phyloP scores from a whole-genome alignment of 1,140 invertebrate genomes.

The Matsumurasca onukii region DNA sequence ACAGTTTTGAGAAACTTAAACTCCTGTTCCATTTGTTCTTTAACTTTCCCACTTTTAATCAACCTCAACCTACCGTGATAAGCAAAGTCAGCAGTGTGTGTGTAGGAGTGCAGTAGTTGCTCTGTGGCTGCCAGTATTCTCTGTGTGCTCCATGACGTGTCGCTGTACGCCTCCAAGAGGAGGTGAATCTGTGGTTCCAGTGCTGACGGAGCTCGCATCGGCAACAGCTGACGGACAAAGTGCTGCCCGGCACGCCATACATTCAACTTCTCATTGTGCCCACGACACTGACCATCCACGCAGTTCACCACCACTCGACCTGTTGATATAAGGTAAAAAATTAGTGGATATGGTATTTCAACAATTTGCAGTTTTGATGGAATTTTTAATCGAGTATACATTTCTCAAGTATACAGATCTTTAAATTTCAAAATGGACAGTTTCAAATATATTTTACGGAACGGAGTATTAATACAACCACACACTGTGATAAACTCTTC shows the following conservation, averaged over 20 bases:
- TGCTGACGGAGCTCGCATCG: constrained; percentile 29
- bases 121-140: constrained; percentile 31
- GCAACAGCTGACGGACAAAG: constrained; percentile 32
- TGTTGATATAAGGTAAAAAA: too few species aligned
- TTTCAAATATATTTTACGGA: too few species aligned
- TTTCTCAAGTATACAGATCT: too few species aligned
- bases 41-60: too few species aligned
- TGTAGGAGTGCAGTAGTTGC: not conserved
- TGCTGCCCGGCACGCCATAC: constrained; percentile 33
- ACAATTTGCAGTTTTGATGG: not conserved
- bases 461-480: too few species aligned
- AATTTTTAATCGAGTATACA: constrained; percentile 9
- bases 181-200: constrained; percentile 29
- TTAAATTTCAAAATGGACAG: too few species aligned
- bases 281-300: constrained; percentile 45
- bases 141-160: constrained; percentile 27
- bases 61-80: too few species aligned
- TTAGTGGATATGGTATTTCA: constrained; percentile 8
- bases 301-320: constrained; percentile 38
- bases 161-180: constrained; percentile 34
- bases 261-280: constrained; percentile 52
- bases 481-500: too few species aligned
- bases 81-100: too few species aligned
- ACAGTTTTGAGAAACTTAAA: too few species aligned
- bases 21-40: too few species aligned